Evolutionary conservation across 2,888 invertebrate species (phyloP), one percentile per base, ranked within the genome.

Genomic region (Archips xylosteana): DNA sequence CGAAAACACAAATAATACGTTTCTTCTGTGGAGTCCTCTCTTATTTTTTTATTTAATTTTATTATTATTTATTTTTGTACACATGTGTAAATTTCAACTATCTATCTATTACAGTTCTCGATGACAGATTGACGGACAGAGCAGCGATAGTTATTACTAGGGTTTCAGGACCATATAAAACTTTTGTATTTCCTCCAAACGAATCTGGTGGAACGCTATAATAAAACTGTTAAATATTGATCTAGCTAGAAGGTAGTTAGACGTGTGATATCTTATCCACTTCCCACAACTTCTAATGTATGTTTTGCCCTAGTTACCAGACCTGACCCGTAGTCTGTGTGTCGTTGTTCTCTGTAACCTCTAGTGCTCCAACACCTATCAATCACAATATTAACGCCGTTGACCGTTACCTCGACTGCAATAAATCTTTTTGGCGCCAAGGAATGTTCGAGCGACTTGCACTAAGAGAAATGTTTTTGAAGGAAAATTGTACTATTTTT

Each of bases 261-360:
- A 15, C n/a, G 62, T 42, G 62, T 42, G 62, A 10, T 57, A 57
- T 57, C 57, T 57, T 32, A 57, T 57, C 32, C 23, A 57, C 57
- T 32, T 57, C 57, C 32, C 10, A 54, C 9, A 54, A 54, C 57
- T 57, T 57, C 57, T 57, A 57, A 57, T 57, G 57, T 57, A 32
- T 57, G 23, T 10, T 57, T 32, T 32, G 57, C 12, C 57, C 57
- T 32, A 57, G 57, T 57, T 57, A 12, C 23, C 57, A 32, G 12
- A 32, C 10, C 32, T 57, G 32, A 32, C 57, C 57, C 57, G 57
- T 32, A 12, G 57, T 57, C 3, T 32, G 57, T 57, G 57, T 57
- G 32, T 57, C 32, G 12, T 12, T 15, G 51, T 51, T 51, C 32
- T 57, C 32, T 32, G 57, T 57, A 32, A 57, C 57, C 57, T 32